phyloP scores from a whole-genome alignment of 2,113 vertebrate genomes.

The Mus pahari region DNA sequence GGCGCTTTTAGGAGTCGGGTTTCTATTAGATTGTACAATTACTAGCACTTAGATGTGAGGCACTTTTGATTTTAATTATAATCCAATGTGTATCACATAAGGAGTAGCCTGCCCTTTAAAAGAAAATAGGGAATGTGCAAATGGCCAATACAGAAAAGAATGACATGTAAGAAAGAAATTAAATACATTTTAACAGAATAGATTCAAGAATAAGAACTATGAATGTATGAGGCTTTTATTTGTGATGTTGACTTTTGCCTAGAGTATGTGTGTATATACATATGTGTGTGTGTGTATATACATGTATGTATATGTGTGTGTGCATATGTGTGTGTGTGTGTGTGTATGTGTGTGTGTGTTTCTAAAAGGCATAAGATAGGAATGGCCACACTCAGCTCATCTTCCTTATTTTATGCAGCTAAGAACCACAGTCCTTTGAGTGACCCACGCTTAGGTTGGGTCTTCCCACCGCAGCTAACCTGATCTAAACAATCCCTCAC shows the following conservation, averaged over 20 bases:
- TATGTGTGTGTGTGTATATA: neutral
- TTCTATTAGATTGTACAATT: neutral
- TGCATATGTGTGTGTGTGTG: neutral
- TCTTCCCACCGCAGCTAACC: neutral
- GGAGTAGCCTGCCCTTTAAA: neutral
- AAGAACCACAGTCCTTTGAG: neutral
- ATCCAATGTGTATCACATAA: neutral
- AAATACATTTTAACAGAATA: neutral
- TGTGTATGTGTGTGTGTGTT: neutral
- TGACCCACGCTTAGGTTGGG: neutral
- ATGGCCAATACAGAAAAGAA: conserved; percentile 2
- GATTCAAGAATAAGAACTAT: neutral
- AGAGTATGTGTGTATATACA: neutral
- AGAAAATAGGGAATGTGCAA: neutral
- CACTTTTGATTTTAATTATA: conserved; percentile 52
- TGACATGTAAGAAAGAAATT: neutral
- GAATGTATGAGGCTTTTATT: conserved; percentile 19
- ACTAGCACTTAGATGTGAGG: neutral
- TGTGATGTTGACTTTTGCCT: neutral
- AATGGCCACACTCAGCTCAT: too few relatives aligned
- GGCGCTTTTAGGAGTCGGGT: neutral
- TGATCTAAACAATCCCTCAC: neutral
- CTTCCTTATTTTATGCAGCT: neutral
- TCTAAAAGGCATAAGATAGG: neutral
- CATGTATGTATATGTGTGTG: neutral